Evolutionary conservation across 2,797 vertebrate genomes (phyloP).

Genomic region (Microctenopoma stevenorrisi): DNA sequence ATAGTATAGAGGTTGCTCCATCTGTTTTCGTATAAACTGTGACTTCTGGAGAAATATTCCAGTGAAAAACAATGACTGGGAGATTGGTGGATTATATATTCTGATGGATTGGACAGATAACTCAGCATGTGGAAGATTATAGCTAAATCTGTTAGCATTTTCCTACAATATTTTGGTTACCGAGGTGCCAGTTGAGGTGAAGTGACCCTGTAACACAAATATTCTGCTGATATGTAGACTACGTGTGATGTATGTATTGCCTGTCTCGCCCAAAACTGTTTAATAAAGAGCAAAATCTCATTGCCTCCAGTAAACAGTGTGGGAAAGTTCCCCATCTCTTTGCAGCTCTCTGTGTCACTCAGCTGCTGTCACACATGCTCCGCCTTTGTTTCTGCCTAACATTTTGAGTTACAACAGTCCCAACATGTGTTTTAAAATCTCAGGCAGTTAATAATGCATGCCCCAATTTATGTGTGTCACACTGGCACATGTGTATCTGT

Average conservation of each 20-base stretch:
- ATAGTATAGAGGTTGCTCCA: background rate
- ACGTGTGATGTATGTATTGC: background rate
- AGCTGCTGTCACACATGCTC: slow-evolving; percentile 30
- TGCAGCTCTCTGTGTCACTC: slow-evolving; percentile 2
- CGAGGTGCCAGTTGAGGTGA: slow-evolving; percentile 4
- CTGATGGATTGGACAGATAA: background rate
- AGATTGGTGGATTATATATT: background rate
- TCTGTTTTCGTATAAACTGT: background rate
- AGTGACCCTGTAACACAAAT: background rate
- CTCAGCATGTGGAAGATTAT: background rate
- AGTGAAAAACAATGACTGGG: background rate
- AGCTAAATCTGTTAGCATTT: background rate
- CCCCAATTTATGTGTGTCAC: slow-evolving; percentile 70
- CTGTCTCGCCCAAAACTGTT: slow-evolving; percentile 18
- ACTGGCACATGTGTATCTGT: slow-evolving; percentile 36
- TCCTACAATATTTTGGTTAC: background rate
- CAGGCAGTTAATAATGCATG: slow-evolving; percentile 74
- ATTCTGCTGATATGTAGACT: background rate
- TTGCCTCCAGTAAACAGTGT: slow-evolving; percentile 23
- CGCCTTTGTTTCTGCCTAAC: slow-evolving; percentile 46
- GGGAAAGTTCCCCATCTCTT: no score
- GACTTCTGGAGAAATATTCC: background rate
- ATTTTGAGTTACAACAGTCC: slow-evolving; percentile 55
- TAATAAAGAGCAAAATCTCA: slow-evolving; percentile 50
- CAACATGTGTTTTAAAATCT: slow-evolving; percentile 55